Percentiles rank a stretch among this genome's conserved stretches.
Evolutionary conservation across 2,113 vertebrate genomes (phyloP).

Genomic region (Ictalurus punctatus): DNA sequence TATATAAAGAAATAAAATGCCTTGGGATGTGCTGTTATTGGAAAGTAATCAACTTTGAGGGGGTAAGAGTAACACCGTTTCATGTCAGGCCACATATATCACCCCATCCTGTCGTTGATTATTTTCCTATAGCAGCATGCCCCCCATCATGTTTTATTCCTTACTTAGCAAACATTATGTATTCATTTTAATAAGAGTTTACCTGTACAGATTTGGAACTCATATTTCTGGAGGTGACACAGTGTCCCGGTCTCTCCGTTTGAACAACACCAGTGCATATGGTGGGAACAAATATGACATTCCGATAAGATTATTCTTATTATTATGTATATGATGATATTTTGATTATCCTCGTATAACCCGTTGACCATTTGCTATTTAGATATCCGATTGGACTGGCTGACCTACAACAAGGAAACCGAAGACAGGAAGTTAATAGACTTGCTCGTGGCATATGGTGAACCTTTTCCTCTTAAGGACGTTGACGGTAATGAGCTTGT

Average conservation of each 20-base stretch:
- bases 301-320: neutral
- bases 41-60: neutral
- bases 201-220: conserved; percentile 81
- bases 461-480: conserved; percentile 77
- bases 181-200: neutral
- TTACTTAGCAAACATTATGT: neutral
- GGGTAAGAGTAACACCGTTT: neutral
- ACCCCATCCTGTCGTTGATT: neutral
- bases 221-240: conserved; percentile 83
- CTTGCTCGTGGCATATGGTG: conserved; percentile 76
- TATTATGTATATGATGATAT: neutral
- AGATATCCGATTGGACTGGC: conserved; percentile 92
- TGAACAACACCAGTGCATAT: conserved; percentile 85
- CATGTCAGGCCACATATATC: no score
- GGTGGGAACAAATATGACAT: conserved; percentile 69
- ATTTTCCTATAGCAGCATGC: neutral
- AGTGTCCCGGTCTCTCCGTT: conserved; percentile 74
- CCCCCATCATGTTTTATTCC: neutral
- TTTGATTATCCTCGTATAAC: neutral
- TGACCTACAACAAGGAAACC: conserved; percentile 75
- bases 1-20: neutral
- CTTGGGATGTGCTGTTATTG: neutral
- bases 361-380: neutral
- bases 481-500: conserved; percentile 68
- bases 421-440: conserved; percentile 78